Percentiles rank a stretch among this genome's conserved stretches.
Conservation (phyloP, 2,113 vertebrate genomes). For the Sceloporus tristichus region DNA sequence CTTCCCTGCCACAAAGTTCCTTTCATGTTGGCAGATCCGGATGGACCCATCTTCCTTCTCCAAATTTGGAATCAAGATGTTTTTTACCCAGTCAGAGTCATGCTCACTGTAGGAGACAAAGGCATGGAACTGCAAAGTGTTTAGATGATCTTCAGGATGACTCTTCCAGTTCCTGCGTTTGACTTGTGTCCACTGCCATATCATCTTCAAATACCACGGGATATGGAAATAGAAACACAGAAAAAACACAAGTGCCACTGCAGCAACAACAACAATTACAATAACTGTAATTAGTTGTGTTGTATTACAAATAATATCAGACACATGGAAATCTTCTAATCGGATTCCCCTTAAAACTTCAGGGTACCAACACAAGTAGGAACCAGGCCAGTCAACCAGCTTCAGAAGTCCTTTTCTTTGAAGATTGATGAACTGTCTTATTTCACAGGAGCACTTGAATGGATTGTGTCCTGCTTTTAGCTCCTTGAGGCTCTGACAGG, state of each 20-base stretch:
- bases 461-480: constrained; percentile 84
- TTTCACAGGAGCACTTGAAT: constrained; percentile 85
- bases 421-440: constrained; percentile 78
- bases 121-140: constrained; percentile 82
- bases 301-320: constrained; percentile 79
- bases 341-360: constrained; percentile 68
- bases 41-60: constrained; percentile 79
- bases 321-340: constrained; percentile 78
- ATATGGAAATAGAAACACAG: constrained; percentile 83
- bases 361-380: constrained; percentile 85
- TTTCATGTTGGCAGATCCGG: constrained; percentile 86
- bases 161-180: constrained; percentile 77
- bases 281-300: constrained; percentile 78
- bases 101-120: constrained; percentile 91
- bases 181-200: constrained; percentile 87
- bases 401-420: constrained; percentile 47
- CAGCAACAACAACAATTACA: constrained; percentile 69
- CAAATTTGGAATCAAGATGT: constrained; percentile 83
- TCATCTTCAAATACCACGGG: constrained; percentile 89
- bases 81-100: constrained; percentile 85
- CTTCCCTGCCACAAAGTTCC: constrained; percentile 87
- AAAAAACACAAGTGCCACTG: constrained; percentile 58
- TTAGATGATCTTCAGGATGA: constrained; percentile 60
- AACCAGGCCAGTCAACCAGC: constrained; percentile 82
- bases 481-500: constrained; percentile 74